phyloP scores from a whole-genome alignment of 2,113 vertebrate genomes.

The Dolichotis patagonum region DNA sequence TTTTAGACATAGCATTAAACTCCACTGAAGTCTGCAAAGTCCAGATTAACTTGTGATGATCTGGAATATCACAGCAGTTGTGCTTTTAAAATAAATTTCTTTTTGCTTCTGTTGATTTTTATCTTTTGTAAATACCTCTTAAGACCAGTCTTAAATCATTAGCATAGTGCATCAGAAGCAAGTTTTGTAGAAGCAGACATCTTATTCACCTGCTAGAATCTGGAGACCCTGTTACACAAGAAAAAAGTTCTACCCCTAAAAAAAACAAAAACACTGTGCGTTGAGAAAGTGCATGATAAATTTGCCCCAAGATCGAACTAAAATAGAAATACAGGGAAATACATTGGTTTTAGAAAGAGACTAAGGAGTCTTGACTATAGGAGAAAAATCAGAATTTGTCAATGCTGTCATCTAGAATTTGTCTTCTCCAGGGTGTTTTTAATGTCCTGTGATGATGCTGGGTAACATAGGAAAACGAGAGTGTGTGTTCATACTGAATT shows the following conservation, averaged over 20 bases:
- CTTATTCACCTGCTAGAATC: background rate
- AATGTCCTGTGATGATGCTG: background rate
- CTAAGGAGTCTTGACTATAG: background rate
- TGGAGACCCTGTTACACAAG: background rate
- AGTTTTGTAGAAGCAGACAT: background rate
- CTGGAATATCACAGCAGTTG: background rate
- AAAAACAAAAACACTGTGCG: background rate
- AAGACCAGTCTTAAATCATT: background rate
- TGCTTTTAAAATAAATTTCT: background rate
- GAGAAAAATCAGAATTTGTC: background rate
- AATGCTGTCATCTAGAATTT: background rate
- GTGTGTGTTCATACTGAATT: background rate
- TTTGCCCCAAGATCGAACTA: background rate
- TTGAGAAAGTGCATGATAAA: background rate
- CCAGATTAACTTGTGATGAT: background rate
- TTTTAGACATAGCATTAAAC: background rate
- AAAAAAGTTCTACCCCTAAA: background rate
- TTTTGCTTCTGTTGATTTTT: background rate
- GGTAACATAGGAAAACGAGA: background rate
- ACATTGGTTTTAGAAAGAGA: background rate
- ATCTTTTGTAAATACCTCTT: background rate
- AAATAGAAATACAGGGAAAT: background rate
- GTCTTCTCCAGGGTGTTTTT: background rate
- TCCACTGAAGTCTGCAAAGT: background rate
- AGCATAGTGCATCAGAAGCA: background rate